Base-by-base conservation (phyloP, 1,140 invertebrate genomes). In the Leptopilina boulardi region DNA sequence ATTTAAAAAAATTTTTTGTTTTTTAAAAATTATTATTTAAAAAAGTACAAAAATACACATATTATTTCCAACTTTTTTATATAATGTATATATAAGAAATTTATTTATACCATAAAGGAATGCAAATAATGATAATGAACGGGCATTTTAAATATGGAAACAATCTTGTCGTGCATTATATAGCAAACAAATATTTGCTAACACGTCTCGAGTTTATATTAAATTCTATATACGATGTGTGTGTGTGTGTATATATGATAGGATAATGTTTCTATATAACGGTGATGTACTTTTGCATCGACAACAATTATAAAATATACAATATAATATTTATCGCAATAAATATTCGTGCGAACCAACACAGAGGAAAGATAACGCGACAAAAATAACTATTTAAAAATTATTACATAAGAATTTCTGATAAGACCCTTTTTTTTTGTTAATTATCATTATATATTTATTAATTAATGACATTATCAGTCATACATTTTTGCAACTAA, bases 91-190 rank as follows among this genome's bases (percentile, higher is more conserved):
- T n/a, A n/a, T n/a, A n/a, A 21, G 5, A 56, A 56, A 26, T 19
- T 56, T 56, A 23, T 26, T 51, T 19, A 56, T 66, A 26, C 34
- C 5, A 4, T 26, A 1, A 8, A 66, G 23, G 21, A 66, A 66
- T 66, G 21, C 26, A 15, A 13, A 66, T 10, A 11, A 30, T 26
- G 11, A 15, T 6, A 66, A 15, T 23, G 56, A 66, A 66, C 23
- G 6, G 3, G 56, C n/a, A 23, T 66, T 66, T n/a, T 30, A 30
- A 66, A 66, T n/a, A n/a, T 66, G 56, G 23, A 26, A 30, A 66
- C 56, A 66, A 66, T 66, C 56, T 66, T 66, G 56, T 66, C 56
- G 21, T 66, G 56, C 26, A 66, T 66, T 66, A 66, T n/a, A n/a
- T 30, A 4, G 10, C 56, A 30, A 66, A 66, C 56, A 66, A 66